Conservation (phyloP, 1,140 invertebrate species). For the Drosophila persimilis region DNA sequence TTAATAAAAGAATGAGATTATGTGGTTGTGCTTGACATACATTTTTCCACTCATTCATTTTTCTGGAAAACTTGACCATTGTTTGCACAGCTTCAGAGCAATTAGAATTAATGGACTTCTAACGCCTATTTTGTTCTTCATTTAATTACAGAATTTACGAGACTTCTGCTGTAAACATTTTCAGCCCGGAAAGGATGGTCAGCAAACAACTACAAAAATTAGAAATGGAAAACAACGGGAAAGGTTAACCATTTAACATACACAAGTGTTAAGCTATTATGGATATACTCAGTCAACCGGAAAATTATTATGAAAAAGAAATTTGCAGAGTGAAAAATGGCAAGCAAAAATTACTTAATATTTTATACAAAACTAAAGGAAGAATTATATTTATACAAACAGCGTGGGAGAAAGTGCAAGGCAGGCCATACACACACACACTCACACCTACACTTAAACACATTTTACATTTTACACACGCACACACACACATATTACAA, state of each 20-base stretch:
- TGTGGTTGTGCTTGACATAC: background rate
- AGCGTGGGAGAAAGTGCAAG: constrained; percentile 45
- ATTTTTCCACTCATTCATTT: background rate
- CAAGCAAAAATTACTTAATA: constrained; percentile 47
- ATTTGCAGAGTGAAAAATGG: constrained; percentile 21
- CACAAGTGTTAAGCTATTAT: constrained; percentile 67
- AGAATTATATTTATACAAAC: constrained; percentile 42
- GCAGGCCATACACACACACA: constrained; percentile 43
- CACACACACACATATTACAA: constrained; percentile 26
- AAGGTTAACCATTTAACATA: constrained; percentile 41
- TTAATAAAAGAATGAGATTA: background rate
- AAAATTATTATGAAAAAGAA: constrained; percentile 36
- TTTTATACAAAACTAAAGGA: constrained; percentile 54
- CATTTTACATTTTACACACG: constrained; percentile 7
- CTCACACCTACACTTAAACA: constrained; percentile 30
- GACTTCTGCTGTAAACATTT: constrained; percentile 85
- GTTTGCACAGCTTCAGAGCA: background rate
- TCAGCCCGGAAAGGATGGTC: constrained; percentile 25
- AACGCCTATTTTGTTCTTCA: constrained; percentile 29
- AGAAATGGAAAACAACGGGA: constrained; percentile 34
- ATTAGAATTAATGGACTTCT: constrained; percentile 18
- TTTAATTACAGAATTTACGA: constrained; percentile 87
- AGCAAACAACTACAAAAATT: constrained; percentile 24
- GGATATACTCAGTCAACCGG: constrained; percentile 71
- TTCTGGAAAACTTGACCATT: background rate